phyloP scores from a whole-genome alignment of 2,113 vertebrate genomes.

The Hydropotes inermis region DNA sequence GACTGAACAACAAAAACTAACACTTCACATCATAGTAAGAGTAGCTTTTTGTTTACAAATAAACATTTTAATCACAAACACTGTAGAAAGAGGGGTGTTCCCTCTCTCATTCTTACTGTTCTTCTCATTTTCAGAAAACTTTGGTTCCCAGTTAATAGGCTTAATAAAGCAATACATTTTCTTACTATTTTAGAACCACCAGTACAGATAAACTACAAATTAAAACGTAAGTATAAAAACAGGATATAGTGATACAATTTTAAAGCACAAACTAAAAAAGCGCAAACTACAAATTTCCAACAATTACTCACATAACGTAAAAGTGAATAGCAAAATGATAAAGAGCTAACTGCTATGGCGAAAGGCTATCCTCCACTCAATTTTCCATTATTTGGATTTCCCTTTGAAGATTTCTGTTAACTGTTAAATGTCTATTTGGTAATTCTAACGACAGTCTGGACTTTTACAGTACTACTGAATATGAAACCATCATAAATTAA shows the following conservation, averaged over 20 bases:
- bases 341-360: constrained; percentile 12
- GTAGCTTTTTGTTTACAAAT: not conserved
- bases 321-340: not conserved
- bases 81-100: not conserved
- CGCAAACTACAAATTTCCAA: not conserved
- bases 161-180: not conserved
- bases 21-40: not conserved
- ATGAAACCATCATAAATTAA: not conserved
- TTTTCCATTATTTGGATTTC: not conserved
- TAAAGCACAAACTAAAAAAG: not conserved
- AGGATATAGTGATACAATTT: accelerated
- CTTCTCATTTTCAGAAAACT: constrained; percentile 20
- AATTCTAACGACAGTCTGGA: not conserved
- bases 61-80: not conserved
- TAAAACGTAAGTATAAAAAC: not conserved
- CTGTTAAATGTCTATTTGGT: not conserved
- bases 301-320: not conserved
- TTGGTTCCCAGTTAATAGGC: not conserved
- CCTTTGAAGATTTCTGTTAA: not conserved
- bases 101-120: not conserved
- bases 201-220: not conserved
- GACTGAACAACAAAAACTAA: not conserved
- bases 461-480: not conserved
- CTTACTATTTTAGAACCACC: not conserved
- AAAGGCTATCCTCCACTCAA: not conserved